Conservation (phyloP, 2,888 invertebrate genomes). For the Drosophila quinaria region DNA sequence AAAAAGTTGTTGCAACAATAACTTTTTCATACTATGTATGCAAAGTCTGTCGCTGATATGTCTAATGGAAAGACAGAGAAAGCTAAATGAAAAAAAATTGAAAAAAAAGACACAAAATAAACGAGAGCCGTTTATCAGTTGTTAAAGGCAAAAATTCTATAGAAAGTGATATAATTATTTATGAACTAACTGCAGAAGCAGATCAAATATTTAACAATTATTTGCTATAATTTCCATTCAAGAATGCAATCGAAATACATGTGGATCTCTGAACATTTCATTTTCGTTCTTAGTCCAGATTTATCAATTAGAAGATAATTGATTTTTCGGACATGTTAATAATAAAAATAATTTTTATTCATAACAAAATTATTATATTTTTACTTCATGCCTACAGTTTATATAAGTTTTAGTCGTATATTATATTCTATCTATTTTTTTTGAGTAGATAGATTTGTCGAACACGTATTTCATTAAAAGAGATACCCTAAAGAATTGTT, state of each 20-base stretch:
- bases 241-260: too few species aligned
- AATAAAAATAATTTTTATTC: too few species aligned
- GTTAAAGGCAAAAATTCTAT: conserved; percentile 24
- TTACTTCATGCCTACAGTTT: too few species aligned
- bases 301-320: neutral
- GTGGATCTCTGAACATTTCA: too few species aligned
- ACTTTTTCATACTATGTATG: conserved; percentile 39
- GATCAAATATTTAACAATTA: neutral
- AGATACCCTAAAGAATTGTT: too few species aligned
- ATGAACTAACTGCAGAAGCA: neutral
- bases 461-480: too few species aligned
- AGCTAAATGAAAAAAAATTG: neutral
- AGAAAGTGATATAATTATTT: conserved; percentile 13
- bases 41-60: conserved; percentile 43
- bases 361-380: too few species aligned
- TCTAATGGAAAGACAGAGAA: conserved; percentile 26
- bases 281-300: too few species aligned
- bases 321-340: too few species aligned
- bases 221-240: neutral
- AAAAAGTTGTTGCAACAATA: conserved; percentile 64
- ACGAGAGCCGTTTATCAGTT: conserved; percentile 24
- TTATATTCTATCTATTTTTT: too few species aligned
- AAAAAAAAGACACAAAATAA: neutral
- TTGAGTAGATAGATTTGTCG: too few species aligned
- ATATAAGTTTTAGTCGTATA: too few species aligned